These are phyloP conservation scores for Geophilus truncorum DNA, from an alignment of 2,888 invertebrate species.

Conservation along the genomic window DNA sequence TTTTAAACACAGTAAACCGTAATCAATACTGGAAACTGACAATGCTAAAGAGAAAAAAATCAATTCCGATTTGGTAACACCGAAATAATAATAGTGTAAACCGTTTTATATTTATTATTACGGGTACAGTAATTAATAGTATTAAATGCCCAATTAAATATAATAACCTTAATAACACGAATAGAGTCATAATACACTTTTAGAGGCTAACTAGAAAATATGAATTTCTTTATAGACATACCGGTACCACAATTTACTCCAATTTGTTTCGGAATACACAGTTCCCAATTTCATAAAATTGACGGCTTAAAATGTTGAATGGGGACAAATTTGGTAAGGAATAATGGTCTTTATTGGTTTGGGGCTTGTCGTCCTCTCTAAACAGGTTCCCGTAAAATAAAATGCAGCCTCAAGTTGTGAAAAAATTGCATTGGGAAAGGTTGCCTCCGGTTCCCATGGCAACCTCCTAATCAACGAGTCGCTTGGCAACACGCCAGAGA, in stretches of 20 bases:
- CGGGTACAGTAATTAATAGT: too few species aligned
- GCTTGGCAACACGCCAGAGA: neutral
- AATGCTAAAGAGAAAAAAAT: neutral
- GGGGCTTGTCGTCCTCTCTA: neutral
- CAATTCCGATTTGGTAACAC: neutral
- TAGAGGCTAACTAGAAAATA: neutral
- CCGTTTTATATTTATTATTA: neutral
- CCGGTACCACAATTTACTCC: too few species aligned
- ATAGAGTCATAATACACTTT: too few species aligned
- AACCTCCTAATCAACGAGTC: constrained; percentile 19
- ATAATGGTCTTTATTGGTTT: constrained; percentile 12
- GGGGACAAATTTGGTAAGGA: neutral
- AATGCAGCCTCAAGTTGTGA: neutral
- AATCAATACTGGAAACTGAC: neutral
- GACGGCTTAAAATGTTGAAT: neutral
- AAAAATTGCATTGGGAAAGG: neutral
- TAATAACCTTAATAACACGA: neutral
- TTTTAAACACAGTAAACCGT: neutral
- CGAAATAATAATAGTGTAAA: neutral
- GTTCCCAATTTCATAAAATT: neutral
- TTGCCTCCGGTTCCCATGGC: constrained; percentile 15
- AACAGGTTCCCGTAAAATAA: constrained; percentile 2
- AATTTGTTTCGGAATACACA: too few species aligned
- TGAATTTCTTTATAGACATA: neutral
- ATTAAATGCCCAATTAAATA: neutral